phyloP scores from a whole-genome alignment of 2,113 vertebrate genomes.

The Albula goreensis region DNA sequence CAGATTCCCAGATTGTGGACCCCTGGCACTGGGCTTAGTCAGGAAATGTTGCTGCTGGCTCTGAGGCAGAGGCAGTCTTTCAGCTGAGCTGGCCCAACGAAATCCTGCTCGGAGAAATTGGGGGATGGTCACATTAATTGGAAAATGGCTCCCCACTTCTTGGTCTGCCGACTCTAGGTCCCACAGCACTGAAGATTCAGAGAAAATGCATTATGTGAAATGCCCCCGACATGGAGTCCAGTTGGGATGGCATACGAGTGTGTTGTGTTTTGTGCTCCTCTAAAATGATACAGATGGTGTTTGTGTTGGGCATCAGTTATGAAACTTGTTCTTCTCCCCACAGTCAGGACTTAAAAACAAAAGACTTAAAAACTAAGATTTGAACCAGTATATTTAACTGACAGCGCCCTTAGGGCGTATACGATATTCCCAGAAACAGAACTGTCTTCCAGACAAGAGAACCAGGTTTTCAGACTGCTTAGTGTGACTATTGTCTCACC shows the following conservation, averaged over 20 bases:
- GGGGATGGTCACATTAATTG: not conserved
- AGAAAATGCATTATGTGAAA: not conserved
- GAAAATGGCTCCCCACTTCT: not conserved
- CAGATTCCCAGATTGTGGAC: not conserved
- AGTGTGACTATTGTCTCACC: not conserved
- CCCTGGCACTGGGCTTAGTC: not conserved
- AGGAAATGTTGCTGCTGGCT: not conserved
- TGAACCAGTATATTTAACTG: not conserved
- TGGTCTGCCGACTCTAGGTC: not conserved
- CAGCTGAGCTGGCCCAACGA: not conserved
- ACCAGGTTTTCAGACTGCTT: not conserved
- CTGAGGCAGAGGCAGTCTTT: not conserved
- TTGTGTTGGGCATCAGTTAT: not conserved
- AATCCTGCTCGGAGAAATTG: not conserved
- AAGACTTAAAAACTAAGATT: not conserved
- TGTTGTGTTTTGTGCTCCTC: not conserved
- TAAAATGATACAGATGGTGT: not conserved
- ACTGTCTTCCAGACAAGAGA: not conserved
- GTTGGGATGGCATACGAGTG: not conserved
- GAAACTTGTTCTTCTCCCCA: not conserved
- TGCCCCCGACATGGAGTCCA: not conserved
- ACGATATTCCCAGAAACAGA: not conserved
- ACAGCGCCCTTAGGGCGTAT: not conserved
- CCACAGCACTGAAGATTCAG: not conserved
- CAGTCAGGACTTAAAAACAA: not conserved